These are phyloP conservation scores for Campoplex capitator DNA, from an alignment of 2,888 invertebrate species.

Conservation along the genomic window DNA sequence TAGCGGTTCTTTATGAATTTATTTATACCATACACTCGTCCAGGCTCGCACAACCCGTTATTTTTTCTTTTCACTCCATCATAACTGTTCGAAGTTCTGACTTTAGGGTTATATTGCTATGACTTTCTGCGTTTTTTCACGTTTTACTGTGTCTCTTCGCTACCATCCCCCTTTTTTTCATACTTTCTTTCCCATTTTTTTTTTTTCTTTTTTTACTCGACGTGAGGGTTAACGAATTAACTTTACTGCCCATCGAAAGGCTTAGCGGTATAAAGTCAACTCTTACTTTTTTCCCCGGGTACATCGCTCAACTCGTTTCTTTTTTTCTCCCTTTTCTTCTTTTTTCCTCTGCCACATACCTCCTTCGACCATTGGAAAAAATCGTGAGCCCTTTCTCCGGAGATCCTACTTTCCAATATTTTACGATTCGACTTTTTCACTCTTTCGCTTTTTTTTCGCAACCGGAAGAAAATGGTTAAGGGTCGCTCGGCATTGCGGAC, in stretches of 20 bases:
- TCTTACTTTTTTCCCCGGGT: slow-evolving; percentile 66
- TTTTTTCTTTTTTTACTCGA: background rate
- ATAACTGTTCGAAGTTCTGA: slow-evolving; percentile 70
- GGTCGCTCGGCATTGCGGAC: background rate
- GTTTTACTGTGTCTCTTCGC: slow-evolving; percentile 50
- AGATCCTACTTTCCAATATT: slow-evolving; percentile 45
- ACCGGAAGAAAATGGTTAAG: slow-evolving; percentile 33
- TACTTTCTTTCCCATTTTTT: slow-evolving; percentile 21
- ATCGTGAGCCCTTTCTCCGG: slow-evolving; percentile 16
- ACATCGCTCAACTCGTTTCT: slow-evolving; percentile 59
- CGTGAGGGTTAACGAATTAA: slow-evolving; percentile 75
- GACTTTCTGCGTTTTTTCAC: slow-evolving; percentile 59
- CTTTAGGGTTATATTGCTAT: slow-evolving; percentile 69
- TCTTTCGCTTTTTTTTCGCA: slow-evolving; percentile 30
- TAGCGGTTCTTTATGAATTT: slow-evolving; percentile 82
- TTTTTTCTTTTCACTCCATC: slow-evolving; percentile 65
- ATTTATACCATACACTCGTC: slow-evolving; percentile 66
- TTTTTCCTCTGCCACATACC: slow-evolving; percentile 64
- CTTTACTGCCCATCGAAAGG: slow-evolving; percentile 80
- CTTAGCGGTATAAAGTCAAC: slow-evolving; percentile 82
- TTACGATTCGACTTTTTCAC: slow-evolving; percentile 54
- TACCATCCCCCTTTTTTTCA: slow-evolving; percentile 19
- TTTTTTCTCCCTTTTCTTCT: slow-evolving; percentile 67
- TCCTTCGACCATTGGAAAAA: slow-evolving; percentile 29
- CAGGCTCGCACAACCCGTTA: slow-evolving; percentile 68